phyloP scores from a whole-genome alignment of 2,888 invertebrate genomes.

The Rhingia campestris region DNA sequence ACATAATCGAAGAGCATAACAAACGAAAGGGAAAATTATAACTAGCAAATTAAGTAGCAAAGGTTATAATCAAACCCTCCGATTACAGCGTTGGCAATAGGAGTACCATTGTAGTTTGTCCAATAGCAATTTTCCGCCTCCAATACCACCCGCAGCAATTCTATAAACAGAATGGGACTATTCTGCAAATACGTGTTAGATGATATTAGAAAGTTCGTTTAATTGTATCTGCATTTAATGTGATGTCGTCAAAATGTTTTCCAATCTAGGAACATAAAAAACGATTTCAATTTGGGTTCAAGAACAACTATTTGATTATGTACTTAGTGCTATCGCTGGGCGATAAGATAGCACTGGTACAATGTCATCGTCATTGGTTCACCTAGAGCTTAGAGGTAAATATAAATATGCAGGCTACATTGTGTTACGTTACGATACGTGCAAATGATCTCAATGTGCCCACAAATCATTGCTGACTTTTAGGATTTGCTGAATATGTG shows the following conservation, averaged over 20 bases:
- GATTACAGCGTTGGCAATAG: background rate
- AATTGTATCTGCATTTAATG: background rate
- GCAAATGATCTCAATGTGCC: background rate
- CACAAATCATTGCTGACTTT: background rate
- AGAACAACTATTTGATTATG: conserved; percentile 37
- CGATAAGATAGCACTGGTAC: conserved; percentile 40
- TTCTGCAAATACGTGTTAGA: conserved; percentile 10
- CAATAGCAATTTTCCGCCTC: background rate
- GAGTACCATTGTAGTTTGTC: background rate
- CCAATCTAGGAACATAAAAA: conserved; percentile 11
- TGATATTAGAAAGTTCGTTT: conserved; percentile 1
- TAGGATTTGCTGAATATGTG: background rate
- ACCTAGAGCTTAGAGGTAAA: background rate
- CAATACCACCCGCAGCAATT: background rate
- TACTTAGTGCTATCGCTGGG: conserved; percentile 15
- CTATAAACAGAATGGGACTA: conserved; percentile 1
- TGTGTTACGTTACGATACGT: conserved; percentile 21
- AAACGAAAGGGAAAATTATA: conserved; percentile 16
- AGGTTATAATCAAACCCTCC: conserved; percentile 18
- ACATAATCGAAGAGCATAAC: conserved; percentile 37
- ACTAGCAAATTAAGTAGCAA: conserved; percentile 17
- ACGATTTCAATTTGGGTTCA: conserved; percentile 41
- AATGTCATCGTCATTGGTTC: conserved; percentile 18
- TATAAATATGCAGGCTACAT: background rate
- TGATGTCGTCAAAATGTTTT: conserved; percentile 15